These are phyloP conservation scores for Ictalurus furcatus DNA, from an alignment of 2,113 vertebrate species.

Conservation along the genomic window DNA sequence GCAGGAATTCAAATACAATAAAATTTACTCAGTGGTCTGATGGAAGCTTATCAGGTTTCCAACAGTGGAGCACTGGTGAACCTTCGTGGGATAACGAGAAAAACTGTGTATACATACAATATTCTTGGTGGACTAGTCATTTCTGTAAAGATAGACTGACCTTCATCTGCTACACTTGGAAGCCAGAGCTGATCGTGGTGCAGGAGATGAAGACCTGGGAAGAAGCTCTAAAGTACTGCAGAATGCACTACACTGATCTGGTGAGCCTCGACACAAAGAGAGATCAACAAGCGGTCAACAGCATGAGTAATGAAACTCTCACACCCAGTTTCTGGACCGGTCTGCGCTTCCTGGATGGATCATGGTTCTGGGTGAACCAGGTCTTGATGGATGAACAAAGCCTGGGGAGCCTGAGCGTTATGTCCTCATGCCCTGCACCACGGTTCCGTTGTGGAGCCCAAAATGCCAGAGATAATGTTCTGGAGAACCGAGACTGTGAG, in stretches of 20 bases:
- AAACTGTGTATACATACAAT: background rate
- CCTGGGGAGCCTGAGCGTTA: background rate
- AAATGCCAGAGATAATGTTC: background rate
- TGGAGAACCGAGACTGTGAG: background rate
- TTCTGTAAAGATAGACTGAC: accelerated
- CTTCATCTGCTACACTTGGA: background rate
- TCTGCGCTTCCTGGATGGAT: slow-evolving; percentile 14
- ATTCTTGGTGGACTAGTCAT: accelerated
- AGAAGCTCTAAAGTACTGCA: background rate
- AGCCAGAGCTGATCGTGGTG: background rate
- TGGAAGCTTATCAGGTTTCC: background rate
- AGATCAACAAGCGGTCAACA: background rate
- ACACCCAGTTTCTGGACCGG: slow-evolving; percentile 5
- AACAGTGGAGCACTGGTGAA: accelerated
- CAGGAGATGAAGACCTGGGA: background rate
- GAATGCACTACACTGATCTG: slow-evolving; percentile 6
- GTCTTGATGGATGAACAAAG: accelerated
- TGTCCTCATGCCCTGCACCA: slow-evolving; percentile 7
- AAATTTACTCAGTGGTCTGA: background rate
- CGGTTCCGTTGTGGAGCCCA: background rate
- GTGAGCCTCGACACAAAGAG: background rate
- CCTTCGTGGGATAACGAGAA: accelerated
- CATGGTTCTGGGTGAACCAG: slow-evolving; percentile 18
- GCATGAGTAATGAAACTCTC: no score
- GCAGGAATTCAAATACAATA: accelerated